These are phyloP conservation scores for Glandiceps talaboti DNA, from an alignment of 53 echinoderm and acorn worm genomes.

Conservation along the genomic window DNA sequence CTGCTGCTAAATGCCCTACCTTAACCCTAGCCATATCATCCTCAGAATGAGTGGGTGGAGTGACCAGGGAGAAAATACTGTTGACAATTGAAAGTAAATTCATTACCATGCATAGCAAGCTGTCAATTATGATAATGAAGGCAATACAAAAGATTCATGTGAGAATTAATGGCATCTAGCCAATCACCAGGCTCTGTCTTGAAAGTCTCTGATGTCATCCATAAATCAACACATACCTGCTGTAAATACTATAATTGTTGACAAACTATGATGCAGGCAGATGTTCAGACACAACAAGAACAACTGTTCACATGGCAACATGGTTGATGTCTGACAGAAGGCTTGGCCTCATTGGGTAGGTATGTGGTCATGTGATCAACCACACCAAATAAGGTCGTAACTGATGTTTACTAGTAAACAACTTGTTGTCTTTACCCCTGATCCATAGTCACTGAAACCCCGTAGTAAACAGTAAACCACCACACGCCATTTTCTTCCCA, in stretches of 20 bases:
- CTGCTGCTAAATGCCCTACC: too few species aligned
- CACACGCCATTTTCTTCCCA: slow-evolving; percentile 99
- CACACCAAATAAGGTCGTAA: neutral
- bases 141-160: neutral
- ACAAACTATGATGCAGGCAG: neutral
- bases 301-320: neutral
- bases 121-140: neutral
- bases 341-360: neutral
- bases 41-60: neutral
- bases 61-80: neutral
- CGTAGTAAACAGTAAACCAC: slow-evolving; percentile 85
- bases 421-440: slow-evolving; percentile 99
- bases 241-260: neutral
- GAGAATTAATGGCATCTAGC: neutral
- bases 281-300: neutral
- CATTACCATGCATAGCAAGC: neutral
- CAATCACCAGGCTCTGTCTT: neutral
- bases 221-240: neutral
- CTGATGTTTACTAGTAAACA: slow-evolving; percentile 99
- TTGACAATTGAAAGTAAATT: neutral
- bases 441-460: slow-evolving; percentile 91
- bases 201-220: neutral
- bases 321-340: neutral
- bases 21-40: too few species aligned
- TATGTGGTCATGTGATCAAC: slow-evolving; percentile 77